Evolutionary conservation across 2,113 vertebrate genomes (phyloP), one percentile per base, ranked within the genome.

Genomic region (Ochotona curzoniae): DNA sequence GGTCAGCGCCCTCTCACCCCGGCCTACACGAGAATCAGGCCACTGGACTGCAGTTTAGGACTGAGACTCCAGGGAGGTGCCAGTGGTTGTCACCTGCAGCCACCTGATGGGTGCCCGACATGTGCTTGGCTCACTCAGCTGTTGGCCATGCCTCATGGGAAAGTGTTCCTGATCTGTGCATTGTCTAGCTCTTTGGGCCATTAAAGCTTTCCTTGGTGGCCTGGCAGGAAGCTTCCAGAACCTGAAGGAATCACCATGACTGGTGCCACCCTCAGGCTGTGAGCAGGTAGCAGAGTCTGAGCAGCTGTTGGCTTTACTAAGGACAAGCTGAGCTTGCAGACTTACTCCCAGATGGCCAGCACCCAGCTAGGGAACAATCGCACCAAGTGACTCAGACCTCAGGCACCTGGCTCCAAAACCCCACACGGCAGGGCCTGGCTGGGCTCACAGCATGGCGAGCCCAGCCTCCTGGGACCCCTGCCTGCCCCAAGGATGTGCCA

Each of bases 181-280:
- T 81, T 75, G 89, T 83, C 74, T 14, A 5, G 67, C 67, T 87
- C 93, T 81, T 87, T 26, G 21, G 54, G 81, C 87, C 75, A 32
- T 23, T 93, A 87, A 75, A 91, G 94, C 93, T 96, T 94, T 91
- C 95, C 95, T 87, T 67, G 61, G 74, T 75, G 87, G 84, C 69
- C 87, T 76, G n/a, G 76, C 95, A 94, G 87, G 87, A 89, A 83
- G 93, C 89, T 87, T 93, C 87, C 7, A 21, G 85, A 92, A 83
- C 89, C 93, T 57, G 54, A 73, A 83, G 92, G 83, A 76, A 25
- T 38, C 88, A 44, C 87, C 30, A n/a, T 90, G 64, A 83, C 83
- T 79, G 75, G 61, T 87, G 80, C 86, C 80, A 96, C 61, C 75
- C 89, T 91, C 32, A 79, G 78, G 78, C 81, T 87, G 44, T 91